Evolutionary conservation across 2,888 invertebrate genomes (phyloP), one percentile per base, ranked within the genome.

Genomic region (Drepanosiphum platanoidis): DNA sequence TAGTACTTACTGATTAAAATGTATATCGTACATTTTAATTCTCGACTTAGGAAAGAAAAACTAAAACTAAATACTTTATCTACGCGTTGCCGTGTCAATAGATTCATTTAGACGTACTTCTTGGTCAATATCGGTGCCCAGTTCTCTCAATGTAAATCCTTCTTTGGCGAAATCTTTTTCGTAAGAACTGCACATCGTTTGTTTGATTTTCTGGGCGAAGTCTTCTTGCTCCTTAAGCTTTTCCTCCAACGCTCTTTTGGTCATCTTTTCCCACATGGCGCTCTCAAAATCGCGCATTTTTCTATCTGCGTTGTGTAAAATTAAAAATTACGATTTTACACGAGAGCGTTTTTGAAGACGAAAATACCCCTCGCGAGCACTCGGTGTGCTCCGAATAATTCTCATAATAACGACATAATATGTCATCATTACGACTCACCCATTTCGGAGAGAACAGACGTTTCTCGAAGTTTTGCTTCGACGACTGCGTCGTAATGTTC

Each of bases 141-240:
- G 32, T 82, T 82, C 82, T 74, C 42, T 82, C 15, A 74, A 13
- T 72, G 42, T 30, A 34, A 82, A 82, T 64, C 82, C 82, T 4
- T 22, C 46, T 27, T 61, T 64, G 4, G 1, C 34, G 9, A 46
- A 82, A 15, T 42, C 46, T 11, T 74, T 74, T 42, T 13, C 15
- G 32, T 82, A 82, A 30, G 64, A 42, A n/a, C 61, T 61, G 9
- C 61, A 2, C 42, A 8, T 22, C n/a, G 0, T 7, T 8, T 58
- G n/a, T n/a, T n/a, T n/a, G n/a, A n/a, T n/a, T n/a, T n/a, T n/a
- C n/a, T n/a, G n/a, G n/a, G n/a, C n/a, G 27, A 27, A 9, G 22
- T 22, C 52, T 52, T 18, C 9, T 39, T 18, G 18, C 30, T 39
- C 30, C 3, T 52, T 34, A 18, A 52, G 13, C 1, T 1, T 30